Evolutionary conservation across 2,888 invertebrate species (phyloP).

Genomic region (Drosophila anomalata): DNA sequence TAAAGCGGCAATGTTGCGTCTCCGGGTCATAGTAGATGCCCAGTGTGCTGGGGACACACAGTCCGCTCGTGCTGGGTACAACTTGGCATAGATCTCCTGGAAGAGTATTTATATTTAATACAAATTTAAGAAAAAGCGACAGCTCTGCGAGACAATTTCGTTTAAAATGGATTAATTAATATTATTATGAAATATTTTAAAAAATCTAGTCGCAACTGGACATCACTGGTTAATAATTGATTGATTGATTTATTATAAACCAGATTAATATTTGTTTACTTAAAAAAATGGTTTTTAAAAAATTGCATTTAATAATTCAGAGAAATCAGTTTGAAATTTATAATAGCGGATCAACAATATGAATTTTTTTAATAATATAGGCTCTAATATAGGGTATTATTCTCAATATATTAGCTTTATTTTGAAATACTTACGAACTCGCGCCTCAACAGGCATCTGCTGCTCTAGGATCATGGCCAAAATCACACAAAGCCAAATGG

Average conservation of each 20-base stretch:
- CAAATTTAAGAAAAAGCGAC: no score
- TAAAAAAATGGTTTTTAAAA: not conserved
- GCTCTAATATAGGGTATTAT: not conserved
- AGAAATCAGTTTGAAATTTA: no score
- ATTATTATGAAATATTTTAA: no score
- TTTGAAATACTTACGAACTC: constrained; percentile 53
- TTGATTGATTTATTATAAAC: not conserved
- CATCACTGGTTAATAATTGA: no score
- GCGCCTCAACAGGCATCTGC: constrained; percentile 44
- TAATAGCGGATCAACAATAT: no score
- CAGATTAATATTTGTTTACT: not conserved
- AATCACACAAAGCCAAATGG: constrained; percentile 54
- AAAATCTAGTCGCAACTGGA: no score
- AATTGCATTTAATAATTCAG: no score
- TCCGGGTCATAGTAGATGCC: constrained; percentile 81
- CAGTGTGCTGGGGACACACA: constrained; percentile 78
- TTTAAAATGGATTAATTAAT: not conserved
- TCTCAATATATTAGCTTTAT: not conserved
- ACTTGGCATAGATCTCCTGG: constrained; percentile 79
- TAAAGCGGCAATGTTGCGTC: constrained; percentile 78
- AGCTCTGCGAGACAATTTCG: no score
- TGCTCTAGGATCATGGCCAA: constrained; percentile 43
- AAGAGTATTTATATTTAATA: not conserved
- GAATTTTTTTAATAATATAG: no score
- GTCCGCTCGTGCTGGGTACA: constrained; percentile 76